A percentile compares a stretch with the other conserved stretches of the same genome.
Evolutionary conservation across 2,888 invertebrate species (phyloP).

Genomic region (Clepsis dumicolana): DNA sequence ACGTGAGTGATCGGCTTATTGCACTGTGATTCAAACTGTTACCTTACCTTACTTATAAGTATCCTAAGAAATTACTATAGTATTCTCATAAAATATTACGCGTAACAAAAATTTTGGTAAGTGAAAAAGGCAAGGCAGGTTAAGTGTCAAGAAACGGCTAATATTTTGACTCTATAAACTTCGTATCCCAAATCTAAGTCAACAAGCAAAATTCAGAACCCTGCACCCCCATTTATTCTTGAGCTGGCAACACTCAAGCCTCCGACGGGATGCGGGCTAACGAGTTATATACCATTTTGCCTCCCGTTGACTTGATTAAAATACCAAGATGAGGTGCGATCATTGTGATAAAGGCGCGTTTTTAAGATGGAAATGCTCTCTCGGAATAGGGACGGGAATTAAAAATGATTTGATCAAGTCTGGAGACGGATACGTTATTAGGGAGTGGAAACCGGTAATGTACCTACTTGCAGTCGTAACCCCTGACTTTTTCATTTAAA

Average conservation of each 20-base stretch:
- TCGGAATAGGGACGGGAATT: constrained; percentile 25
- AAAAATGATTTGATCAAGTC: constrained; percentile 18
- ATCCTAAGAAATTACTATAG: no score
- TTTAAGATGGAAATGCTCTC: constrained; percentile 26
- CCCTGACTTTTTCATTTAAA: no score
- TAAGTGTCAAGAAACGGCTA: no score
- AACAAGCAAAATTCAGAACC: neutral
- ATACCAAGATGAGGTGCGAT: constrained; percentile 53
- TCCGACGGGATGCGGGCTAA: constrained; percentile 40
- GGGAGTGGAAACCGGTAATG: neutral
- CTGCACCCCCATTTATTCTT: constrained; percentile 6
- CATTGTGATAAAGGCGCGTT: constrained; percentile 46
- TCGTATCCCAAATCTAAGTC: neutral
- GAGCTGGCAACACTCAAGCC: constrained; percentile 30
- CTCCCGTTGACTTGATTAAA: constrained; percentile 59
- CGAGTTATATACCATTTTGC: constrained; percentile 53
- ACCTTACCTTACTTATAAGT: no score
- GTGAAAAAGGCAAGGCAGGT: no score
- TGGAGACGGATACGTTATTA: neutral
- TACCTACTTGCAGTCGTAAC: no score
- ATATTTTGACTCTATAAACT: neutral
- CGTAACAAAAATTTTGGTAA: no score
- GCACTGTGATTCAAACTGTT: no score
- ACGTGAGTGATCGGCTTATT: no score
- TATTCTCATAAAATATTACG: no score